Evolutionary conservation across 2,797 vertebrate genomes (phyloP), one percentile per base, ranked within the genome.

Genomic region (Florisuga fusca): DNA sequence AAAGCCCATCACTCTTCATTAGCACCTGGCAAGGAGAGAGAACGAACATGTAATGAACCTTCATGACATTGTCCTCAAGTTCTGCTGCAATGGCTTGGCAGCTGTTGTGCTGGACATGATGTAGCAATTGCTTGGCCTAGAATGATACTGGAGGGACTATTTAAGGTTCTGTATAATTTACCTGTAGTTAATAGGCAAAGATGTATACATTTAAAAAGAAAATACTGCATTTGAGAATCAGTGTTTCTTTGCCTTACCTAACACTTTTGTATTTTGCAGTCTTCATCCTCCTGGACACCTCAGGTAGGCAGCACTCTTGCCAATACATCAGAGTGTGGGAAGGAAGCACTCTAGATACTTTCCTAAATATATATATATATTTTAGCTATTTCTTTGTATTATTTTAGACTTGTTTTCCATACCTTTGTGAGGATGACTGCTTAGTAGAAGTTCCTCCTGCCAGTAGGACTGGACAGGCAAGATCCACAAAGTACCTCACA

Each of bases 1-100:
- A 86, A 93, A 88, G 38, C 48, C 29, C 51, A 66, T 90, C 74
- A 41, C 58, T 94, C 77, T 84, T 90, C 84, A 41, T 93, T 78
- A 81, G 34, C 43, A 68, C 9, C 69, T 73, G 74, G 21, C 74
- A 90, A 73, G 67, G 34, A 84, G 55, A 66, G 84, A 84, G 12
- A 73, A 13, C 58, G 55, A 92, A 50, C 48, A 21, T 1, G 7
- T 68, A 89, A 69, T 48, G 12, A 79, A 84, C n/a, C 25, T 84
- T 55, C 66, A 54, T 2, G 5, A 69, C 25, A 1, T 15, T 76
- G 55, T 79, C 71, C 74, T 84, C 53, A 36, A 57, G 22, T 27
- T 48, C 67, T 2, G 0, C 41, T 66, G 36, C 0, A 5, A 25
- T 48, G 69, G 34, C 22, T 33, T 33, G 23, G 55, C 38, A 73